These are phyloP conservation scores for Heterodera filipjevi DNA, from an alignment of 2,888 invertebrate species.

Conservation along the genomic window DNA sequence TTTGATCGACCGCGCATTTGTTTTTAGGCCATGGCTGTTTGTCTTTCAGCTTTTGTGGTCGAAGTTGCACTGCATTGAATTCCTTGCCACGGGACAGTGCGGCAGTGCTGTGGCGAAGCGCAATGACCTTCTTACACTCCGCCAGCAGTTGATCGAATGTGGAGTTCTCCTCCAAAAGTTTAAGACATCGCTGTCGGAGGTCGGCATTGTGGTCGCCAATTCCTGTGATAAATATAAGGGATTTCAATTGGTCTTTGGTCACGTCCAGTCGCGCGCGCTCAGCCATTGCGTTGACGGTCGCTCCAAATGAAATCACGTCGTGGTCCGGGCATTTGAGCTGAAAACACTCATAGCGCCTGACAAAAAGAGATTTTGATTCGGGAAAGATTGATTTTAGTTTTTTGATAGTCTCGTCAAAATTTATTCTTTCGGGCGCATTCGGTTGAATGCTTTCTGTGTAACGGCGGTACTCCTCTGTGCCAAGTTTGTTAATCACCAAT, in stretches of 20 bases:
- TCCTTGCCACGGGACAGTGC: too few species aligned
- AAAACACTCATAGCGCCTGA: neutral
- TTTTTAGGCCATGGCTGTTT: too few species aligned
- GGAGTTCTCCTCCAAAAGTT: neutral
- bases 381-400: too few species aligned
- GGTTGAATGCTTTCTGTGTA: neutral
- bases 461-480: neutral
- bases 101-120: too few species aligned
- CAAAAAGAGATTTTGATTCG: too few species aligned
- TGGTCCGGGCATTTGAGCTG: neutral
- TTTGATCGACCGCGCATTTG: too few species aligned
- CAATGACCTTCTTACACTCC: too few species aligned
- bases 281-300: neutral
- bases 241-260: neutral
- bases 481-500: constrained; percentile 19
- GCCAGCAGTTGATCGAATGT: too few species aligned
- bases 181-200: neutral
- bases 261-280: neutral
- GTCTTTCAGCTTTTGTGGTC: too few species aligned
- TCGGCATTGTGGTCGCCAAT: neutral
- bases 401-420: too few species aligned
- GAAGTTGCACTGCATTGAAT: too few species aligned
- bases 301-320: neutral
- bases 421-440: too few species aligned
- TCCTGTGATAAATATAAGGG: neutral